phyloP scores from a whole-genome alignment of 92 coral and sea anemone genomes.

The Micromussa lordhowensis region DNA sequence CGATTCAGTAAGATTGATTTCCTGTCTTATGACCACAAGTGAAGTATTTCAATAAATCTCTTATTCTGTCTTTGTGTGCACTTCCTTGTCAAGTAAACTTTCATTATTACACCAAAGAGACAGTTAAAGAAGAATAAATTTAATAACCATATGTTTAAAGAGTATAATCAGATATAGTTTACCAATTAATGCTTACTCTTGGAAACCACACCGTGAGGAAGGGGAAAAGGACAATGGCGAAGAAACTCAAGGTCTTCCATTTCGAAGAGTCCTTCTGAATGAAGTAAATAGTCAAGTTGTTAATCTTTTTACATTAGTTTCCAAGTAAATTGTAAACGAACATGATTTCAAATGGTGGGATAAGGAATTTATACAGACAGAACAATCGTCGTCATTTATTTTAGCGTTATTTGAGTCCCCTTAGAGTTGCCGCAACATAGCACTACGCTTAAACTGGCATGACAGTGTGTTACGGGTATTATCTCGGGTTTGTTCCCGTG shows the following conservation, averaged over 20 bases:
- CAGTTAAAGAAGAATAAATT: slow-evolving; percentile 24
- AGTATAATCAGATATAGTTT: slow-evolving; percentile 1
- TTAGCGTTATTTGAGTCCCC: background rate
- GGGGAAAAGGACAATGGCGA: background rate
- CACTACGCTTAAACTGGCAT: background rate
- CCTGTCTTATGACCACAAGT: background rate
- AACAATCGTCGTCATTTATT: background rate
- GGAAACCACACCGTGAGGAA: slow-evolving; percentile 3
- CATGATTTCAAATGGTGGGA: background rate
- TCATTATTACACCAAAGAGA: slow-evolving; percentile 10
- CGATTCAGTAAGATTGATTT: slow-evolving; percentile 1
- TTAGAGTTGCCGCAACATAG: background rate
- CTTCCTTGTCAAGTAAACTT: slow-evolving; percentile 21
- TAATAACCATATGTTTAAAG: slow-evolving; percentile 7
- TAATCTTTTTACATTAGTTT: background rate
- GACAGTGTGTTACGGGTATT: background rate
- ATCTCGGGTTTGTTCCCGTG: too few species aligned
- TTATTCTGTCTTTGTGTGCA: slow-evolving; percentile 18
- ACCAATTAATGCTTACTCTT: background rate
- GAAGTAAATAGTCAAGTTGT: background rate
- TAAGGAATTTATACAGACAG: background rate
- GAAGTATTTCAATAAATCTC: slow-evolving; percentile 24
- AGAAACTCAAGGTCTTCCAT: background rate
- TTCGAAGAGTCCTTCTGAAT: background rate
- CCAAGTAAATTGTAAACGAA: background rate